Evolutionary conservation across 2,888 invertebrate genomes (phyloP).

Genomic region (Caradrina clavipalpis): DNA sequence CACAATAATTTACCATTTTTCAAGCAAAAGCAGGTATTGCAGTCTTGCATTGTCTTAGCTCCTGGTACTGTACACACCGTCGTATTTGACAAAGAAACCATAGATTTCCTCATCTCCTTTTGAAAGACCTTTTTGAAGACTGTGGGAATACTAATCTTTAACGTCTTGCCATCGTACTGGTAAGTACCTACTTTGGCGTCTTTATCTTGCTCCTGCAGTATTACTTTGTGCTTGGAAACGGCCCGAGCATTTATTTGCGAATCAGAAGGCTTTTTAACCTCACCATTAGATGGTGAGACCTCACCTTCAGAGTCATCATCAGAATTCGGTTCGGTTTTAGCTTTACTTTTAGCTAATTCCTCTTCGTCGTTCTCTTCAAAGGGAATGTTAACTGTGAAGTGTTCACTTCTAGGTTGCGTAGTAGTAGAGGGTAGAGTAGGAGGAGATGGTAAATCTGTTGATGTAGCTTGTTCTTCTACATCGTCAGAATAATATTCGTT

Average conservation of each 20-base stretch:
- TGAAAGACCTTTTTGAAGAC: slow-evolving; percentile 71
- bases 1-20: slow-evolving; percentile 79
- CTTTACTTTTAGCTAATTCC: slow-evolving; percentile 23
- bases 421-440: not conserved
- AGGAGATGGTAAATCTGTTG: not conserved
- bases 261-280: not conserved
- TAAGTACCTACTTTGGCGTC: not conserved
- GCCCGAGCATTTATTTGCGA: not conserved
- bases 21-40: slow-evolving; percentile 81
- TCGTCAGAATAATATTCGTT: slow-evolving; percentile 54
- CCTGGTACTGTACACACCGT: slow-evolving; percentile 72
- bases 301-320: not conserved
- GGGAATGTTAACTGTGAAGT: slow-evolving; percentile 51
- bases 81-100: slow-evolving; percentile 69
- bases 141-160: slow-evolving; percentile 67
- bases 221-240: not conserved
- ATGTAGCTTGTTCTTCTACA: slow-evolving; percentile 13
- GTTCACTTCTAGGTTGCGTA: not conserved
- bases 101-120: slow-evolving; percentile 73
- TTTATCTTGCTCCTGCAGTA: not conserved
- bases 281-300: slow-evolving; percentile 28
- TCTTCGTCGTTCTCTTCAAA: slow-evolving; percentile 49
- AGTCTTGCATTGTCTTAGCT: slow-evolving; percentile 59
- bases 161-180: slow-evolving; percentile 43
- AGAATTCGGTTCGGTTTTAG: not conserved